Conservation (phyloP, 2,113 vertebrate genomes). For the Carettochelys insculpta region DNA sequence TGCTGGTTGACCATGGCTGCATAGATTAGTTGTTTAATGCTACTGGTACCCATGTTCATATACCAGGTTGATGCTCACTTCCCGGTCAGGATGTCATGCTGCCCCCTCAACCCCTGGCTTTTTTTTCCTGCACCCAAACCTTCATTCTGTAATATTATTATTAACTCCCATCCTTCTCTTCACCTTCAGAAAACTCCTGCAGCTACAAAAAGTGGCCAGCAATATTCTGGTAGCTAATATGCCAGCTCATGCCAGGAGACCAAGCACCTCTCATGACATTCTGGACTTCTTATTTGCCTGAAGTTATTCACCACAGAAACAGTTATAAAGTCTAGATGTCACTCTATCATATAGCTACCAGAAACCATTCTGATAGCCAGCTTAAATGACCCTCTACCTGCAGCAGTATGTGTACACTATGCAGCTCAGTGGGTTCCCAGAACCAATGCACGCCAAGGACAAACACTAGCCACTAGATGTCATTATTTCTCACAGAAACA, state of each 20-base stretch:
- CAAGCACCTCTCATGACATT: neutral
- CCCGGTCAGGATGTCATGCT: neutral
- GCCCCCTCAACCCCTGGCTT: neutral
- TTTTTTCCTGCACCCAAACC: neutral
- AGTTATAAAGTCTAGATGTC: accelerated
- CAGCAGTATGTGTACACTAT: neutral
- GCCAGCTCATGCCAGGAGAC: accelerated
- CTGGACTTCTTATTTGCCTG: neutral
- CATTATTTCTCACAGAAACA: neutral
- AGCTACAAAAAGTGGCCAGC: neutral
- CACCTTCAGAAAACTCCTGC: neutral
- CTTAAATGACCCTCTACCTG: neutral
- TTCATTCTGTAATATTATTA: neutral
- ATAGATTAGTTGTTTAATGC: neutral
- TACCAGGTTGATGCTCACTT: neutral
- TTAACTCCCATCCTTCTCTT: neutral
- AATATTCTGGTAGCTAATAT: neutral
- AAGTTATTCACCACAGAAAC: neutral
- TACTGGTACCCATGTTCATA: accelerated
- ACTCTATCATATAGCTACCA: neutral
- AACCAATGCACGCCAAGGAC: accelerated
- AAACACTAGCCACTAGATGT: neutral
- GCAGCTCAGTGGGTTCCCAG: accelerated
- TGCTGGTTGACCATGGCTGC: neutral
- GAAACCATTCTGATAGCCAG: neutral